Conservation (phyloP, 2,113 vertebrate genomes). For the Fregata magnificens region DNA sequence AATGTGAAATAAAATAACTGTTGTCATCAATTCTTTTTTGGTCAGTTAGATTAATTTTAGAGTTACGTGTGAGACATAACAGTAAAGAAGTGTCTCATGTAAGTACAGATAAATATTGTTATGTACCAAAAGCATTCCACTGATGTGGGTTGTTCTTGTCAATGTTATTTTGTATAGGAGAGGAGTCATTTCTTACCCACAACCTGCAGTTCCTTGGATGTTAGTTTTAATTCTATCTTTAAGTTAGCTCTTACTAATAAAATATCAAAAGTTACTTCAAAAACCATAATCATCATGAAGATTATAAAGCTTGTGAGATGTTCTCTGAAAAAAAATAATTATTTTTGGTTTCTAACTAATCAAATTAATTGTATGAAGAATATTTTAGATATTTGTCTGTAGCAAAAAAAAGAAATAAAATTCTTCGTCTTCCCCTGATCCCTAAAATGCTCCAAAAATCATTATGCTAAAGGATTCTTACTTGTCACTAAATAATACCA, state of each 20-base stretch:
- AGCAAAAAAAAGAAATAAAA: not conserved
- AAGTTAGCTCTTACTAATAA: not conserved
- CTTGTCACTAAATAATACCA: not conserved
- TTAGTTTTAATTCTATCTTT: not conserved
- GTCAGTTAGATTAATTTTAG: not conserved
- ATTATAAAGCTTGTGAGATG: not conserved
- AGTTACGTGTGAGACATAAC: not conserved
- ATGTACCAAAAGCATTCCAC: not conserved
- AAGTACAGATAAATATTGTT: not conserved
- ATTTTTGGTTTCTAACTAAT: not conserved
- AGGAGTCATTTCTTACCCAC: not conserved
- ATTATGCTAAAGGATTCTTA: not conserved
- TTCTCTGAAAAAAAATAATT: not conserved
- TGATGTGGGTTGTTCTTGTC: not conserved
- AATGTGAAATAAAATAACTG: not conserved
- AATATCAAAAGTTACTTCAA: not conserved
- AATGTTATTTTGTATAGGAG: not conserved
- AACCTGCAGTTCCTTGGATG: not conserved
- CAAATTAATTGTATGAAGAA: not conserved
- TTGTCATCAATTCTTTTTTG: not conserved
- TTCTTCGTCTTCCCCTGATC: not conserved
- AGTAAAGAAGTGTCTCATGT: not conserved
- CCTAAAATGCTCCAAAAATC: not conserved
- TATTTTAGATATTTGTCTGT: not conserved
- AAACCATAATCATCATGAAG: not conserved